Evolutionary conservation across 2,797 vertebrate species (phyloP), one percentile per base, ranked within the genome.

Genomic region (Fundulus diaphanus): DNA sequence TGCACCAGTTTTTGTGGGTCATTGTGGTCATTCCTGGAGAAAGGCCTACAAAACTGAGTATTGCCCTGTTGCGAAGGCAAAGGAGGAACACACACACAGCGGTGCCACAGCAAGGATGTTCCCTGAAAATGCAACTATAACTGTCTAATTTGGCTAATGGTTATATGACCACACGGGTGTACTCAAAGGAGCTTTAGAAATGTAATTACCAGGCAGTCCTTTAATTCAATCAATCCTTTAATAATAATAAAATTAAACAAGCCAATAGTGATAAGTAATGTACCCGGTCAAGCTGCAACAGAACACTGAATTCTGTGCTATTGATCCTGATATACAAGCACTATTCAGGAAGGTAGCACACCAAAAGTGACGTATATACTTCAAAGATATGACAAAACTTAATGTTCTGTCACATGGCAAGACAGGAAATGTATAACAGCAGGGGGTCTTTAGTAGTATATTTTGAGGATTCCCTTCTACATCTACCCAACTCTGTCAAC

Each of bases 21-120:
- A 57, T 73, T 92, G 91, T 79, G 89, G 89, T 88, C 87, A 83
- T 76, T 88, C 70, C 65, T 88, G 61, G 76, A 82, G 20, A 71
- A 78, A 86, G 75, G 74, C 84, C 77, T 72, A 71, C 84, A 87
- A 88, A 92, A 92, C 84, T 73, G 83, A 74, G 73, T 85, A 69
- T 74, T 85, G 85, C 63, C 87, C 72, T 72, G 68, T 81, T 80
- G 88, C 16, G 49, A 85, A 81, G 74, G 71, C 85, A 56, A 56
- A 86, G 24, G 78, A 85, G 52, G 79, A 70, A 82, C 74, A 82
- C 72, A 75, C 73, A 80, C 37, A 85, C 81, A 79, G 73, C 42
- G 73, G 29, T 22, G n/a, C 9, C 79, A 67, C 83, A 85, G 91
- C 90, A 90, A 84, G 89, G 91, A 90, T 89, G 89, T 88, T 87